Evolutionary conservation across 2,797 vertebrate species (phyloP), one percentile per base, ranked within the genome.

Genomic region (Eidolon dupreanum): DNA sequence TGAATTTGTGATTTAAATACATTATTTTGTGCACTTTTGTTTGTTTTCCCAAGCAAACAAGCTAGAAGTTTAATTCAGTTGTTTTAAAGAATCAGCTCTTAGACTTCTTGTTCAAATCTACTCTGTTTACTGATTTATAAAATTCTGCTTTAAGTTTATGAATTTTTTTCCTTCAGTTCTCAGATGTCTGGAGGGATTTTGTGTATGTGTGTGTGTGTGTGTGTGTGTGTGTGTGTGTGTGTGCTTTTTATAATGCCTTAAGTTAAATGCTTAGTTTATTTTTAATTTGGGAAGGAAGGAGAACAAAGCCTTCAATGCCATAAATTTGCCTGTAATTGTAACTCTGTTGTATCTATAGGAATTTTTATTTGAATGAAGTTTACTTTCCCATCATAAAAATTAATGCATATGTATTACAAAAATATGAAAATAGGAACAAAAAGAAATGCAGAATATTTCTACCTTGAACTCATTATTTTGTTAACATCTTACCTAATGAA

Each of bases 21-120:
- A 89, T 51, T 65, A 55, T 78, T 97, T 97, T 94, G 41, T 88
- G 22, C 83, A 86, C 79, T 78, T 73, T 79, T 63, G 63, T 94
- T 92, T 90, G 63, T 51, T 87, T 74, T 78, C n/a, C 43, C 68
- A 19, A 87, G 74, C 53, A 83, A 92, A 84, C 8, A 91, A 88
- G 36, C 10, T 65, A 61, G 11, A 90, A 53, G 43, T 75, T 85
- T 89, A 88, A 94, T 84, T 96, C 55, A 74, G 11, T 75, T 77
- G 43, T 84, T 86, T 92, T 65, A 94, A 95, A 86, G 33, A 87
- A n/a, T 38, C 49, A 74, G 19, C 33, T 79, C 3, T 89, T 90
- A 78, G 68, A 81, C 16, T 43, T n/a, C 28, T 75, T 87, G 61
- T 77, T 94, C 59, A 59, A 8, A 92, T 86, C 33, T 57, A 26